Conservation (phyloP, 2,797 vertebrate genomes). For the Enteromius viviparus region DNA sequence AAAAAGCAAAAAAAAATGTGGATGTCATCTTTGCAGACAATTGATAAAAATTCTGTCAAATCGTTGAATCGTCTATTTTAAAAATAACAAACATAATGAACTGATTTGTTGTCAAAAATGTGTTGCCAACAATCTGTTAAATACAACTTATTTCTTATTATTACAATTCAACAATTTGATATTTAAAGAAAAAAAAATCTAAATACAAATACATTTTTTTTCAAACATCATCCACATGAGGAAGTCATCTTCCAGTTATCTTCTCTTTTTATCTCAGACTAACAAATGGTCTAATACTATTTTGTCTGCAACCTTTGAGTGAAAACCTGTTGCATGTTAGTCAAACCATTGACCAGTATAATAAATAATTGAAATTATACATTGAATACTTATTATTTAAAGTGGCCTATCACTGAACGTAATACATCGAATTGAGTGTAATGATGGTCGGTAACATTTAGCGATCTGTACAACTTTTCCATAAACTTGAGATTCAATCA, state of each 20-base stretch:
- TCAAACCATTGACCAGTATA: neutral
- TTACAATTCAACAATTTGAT: neutral
- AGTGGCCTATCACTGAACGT: slow-evolving; percentile 8
- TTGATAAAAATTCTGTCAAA: neutral
- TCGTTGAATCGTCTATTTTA: neutral
- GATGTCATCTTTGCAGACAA: neutral
- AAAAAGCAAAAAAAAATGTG: neutral
- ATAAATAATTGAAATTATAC: slow-evolving; percentile 17
- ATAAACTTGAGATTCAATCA: slow-evolving; percentile 12
- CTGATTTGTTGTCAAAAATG: neutral
- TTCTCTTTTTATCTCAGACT: neutral
- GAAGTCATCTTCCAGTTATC: neutral
- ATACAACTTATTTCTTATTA: neutral
- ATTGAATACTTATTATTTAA: slow-evolving; percentile 20
- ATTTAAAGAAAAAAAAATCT: neutral
- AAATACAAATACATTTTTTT: neutral
- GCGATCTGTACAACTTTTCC: slow-evolving; percentile 41
- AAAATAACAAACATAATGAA: neutral
- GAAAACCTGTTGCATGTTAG: neutral
- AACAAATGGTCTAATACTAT: neutral
- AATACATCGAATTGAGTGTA: slow-evolving; percentile 17
- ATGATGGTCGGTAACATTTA: slow-evolving; percentile 4
- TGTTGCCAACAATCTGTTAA: neutral
- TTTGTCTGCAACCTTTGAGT: slow-evolving; percentile 1
- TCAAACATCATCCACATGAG: neutral